Base-by-base conservation (phyloP, 2,797 vertebrate species). In the Perodicticus potto region DNA sequence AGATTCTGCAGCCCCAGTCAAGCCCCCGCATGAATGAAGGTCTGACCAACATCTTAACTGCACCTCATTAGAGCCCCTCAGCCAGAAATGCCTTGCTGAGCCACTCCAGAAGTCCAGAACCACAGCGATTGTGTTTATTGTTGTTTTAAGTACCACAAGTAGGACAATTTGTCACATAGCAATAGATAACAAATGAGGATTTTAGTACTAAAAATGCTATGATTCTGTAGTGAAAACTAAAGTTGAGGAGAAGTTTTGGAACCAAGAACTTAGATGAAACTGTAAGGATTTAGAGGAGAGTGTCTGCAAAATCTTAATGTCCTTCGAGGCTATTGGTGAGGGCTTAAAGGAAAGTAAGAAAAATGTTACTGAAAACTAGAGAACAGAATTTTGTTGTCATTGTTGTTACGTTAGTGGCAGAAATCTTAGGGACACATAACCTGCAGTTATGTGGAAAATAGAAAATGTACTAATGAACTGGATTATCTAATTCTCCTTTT, bases 161-260 rank as follows among this genome's bases (percentile, higher is more conserved):
- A 43, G 27, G 78, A 40, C 34, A 61, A 61, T 61, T 70, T 77
- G 20, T 77, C 69, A 69, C 40, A 70, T 19, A 40, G 40, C 40
- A 67, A 14, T 81, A 63, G 37, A 76, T 76, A 83, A 76, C 45
- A 37, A 76, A 91, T 13, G 23, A 69, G 65, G 61, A 70, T 63
- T 81, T 83, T 61, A 61, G 61, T 69, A 49, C 22, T 70, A 17
- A 17, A 76, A 83, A 77, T 61, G 20, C 29, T 53, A 92, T 2
- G 8, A 76, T 34, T 25, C 69, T 61, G 1, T 61, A 69, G 59
- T 59, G 92, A 76, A 87, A 87, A 77, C 40, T 77, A 63, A 77
- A 92, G 59, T 83, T 5, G 70, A n/a, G 61, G 29, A 88, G 70
- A 83, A 19, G 40, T 40, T 95, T 82, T 77, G 65, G 53, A 83